Base-by-base conservation (phyloP, 2,797 vertebrate genomes). In the Martes flavigula region DNA sequence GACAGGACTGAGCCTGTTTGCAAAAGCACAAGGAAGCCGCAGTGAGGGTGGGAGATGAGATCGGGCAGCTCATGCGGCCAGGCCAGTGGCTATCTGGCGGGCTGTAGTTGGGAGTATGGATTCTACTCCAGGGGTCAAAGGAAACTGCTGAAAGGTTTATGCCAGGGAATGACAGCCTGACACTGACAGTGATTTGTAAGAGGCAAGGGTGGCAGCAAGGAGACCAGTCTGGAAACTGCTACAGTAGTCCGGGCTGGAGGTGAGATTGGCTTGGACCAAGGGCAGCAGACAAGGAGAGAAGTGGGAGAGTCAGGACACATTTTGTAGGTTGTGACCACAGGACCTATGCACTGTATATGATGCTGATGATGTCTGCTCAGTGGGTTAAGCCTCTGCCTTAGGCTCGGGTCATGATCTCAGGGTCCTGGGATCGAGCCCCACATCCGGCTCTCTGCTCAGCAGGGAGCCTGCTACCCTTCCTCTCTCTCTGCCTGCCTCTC, bases 41-140 rank as follows among this genome's bases (percentile, higher is more conserved):
- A 23, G 18, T 1, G 27, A 77, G 2, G 12, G 7, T 0, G 7
- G 9, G 43, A 58, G 30, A 17, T 35, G 30, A 12, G 7, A 7
- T 40, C 5, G 15, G 68, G 60, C 21, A 54, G 30, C 72, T 25
- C 25, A 17, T 35, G n/a, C 23, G 46, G 75, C 12, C 35, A 66
- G n/a, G 32, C 27, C 73, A 64, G 64, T 2, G 7, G 5, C 17
- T 46, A 46, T 25, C 62, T 56, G 32, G 18, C 40, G 18, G 18
- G 10, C 60, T 21, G 6, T 9, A 9, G 20, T 82, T 60, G 21
- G 30, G 64, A 14, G 15, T 12, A 9, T 21, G 32, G 64, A n/a
- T 38, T 60, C 77, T 51, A 66, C 40, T 68, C 83, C 21, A 38
- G 3, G 43, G n/a, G 23, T 60, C 88, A 51, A 54, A 84, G 56